Conservation (phyloP, 2,113 vertebrate species). For the Micromys minutus region DNA sequence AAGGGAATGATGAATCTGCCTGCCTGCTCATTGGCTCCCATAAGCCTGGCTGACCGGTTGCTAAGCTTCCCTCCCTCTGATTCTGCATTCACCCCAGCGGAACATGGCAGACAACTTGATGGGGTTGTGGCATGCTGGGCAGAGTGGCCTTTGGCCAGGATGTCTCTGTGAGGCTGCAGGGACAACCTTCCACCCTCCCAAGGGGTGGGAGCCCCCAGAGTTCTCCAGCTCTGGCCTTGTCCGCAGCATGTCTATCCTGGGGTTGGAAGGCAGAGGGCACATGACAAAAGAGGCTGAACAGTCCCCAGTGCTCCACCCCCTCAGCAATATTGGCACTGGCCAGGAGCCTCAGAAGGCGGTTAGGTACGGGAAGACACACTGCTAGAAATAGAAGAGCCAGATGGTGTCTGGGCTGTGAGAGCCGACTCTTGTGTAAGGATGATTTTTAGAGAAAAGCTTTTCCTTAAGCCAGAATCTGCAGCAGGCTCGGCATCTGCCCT, state of each 20-base stretch:
- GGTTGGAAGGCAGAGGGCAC: neutral
- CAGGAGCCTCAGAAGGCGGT: neutral
- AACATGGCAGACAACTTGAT: neutral
- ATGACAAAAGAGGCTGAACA: neutral
- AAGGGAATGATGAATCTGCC: neutral
- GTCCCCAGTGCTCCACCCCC: neutral
- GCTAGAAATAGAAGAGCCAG: neutral
- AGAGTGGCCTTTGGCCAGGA: neutral
- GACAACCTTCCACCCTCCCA: neutral
- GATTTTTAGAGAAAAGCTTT: neutral
- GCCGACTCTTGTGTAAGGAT: neutral
- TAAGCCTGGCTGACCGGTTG: neutral
- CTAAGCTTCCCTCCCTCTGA: neutral
- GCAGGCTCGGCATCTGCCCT: neutral
- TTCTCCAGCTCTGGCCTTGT: neutral
- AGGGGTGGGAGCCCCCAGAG: neutral
- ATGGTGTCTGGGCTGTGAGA: neutral
- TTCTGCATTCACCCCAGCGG: neutral
- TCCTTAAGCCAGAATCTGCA: neutral
- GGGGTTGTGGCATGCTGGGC: neutral
- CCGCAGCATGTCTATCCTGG: neutral
- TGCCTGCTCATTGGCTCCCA: neutral
- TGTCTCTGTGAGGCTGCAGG: neutral
- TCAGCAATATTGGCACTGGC: neutral
- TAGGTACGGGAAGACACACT: neutral